Conservation (phyloP, 2,888 invertebrate species). For the Oligia latruncula region DNA sequence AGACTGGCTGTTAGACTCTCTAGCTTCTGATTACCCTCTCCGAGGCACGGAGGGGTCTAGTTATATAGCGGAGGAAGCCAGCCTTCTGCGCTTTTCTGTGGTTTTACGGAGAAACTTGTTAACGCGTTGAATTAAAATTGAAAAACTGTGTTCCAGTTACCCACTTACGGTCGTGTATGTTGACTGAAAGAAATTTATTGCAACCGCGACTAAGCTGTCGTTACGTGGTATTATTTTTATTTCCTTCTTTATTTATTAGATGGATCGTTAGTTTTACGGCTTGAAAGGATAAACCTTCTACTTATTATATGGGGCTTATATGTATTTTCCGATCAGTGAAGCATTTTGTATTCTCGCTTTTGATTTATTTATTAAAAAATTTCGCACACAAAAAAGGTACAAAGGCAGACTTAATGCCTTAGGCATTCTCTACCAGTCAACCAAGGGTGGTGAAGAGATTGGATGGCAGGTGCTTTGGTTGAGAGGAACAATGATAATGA, state of each 20-base stretch:
- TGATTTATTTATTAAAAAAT: neutral
- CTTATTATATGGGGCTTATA: neutral
- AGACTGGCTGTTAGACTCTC: neutral
- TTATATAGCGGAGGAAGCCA: neutral
- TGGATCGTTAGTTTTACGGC: conserved; percentile 17
- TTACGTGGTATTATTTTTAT: conserved; percentile 21
- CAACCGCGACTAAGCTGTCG: conserved; percentile 8
- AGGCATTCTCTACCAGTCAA: neutral
- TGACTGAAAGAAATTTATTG: conserved; percentile 48
- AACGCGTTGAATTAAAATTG: conserved; percentile 49
- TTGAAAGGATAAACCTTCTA: conserved; percentile 7
- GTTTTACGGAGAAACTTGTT: conserved; percentile 34
- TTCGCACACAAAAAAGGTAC: neutral
- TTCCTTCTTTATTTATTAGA: conserved; percentile 35
- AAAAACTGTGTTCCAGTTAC: conserved; percentile 49
- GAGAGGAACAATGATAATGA: too few relatives aligned
- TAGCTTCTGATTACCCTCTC: neutral
- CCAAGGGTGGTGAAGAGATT: neutral
- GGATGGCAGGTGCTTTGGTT: neutral
- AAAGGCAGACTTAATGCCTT: neutral
- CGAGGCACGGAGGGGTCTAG: too few relatives aligned
- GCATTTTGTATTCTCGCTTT: neutral
- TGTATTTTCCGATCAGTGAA: neutral
- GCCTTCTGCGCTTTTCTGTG: conserved; percentile 12
- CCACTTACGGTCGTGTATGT: conserved; percentile 16